These are phyloP conservation scores for Penaeus japonicus DNA, from an alignment of 1,140 invertebrate genomes.

Conservation along the genomic window DNA sequence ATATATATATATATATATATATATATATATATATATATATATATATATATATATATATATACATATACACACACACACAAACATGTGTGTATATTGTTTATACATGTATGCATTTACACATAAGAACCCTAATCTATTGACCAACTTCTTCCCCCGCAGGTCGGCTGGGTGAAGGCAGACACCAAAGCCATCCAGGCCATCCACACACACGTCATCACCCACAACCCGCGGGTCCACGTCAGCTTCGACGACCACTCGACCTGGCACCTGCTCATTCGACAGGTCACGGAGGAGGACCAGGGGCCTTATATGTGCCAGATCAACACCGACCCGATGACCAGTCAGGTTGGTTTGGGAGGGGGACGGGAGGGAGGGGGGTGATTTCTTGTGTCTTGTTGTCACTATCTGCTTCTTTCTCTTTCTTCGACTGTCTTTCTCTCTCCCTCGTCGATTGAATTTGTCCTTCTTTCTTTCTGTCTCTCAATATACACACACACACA, in stretches of 20 bases:
- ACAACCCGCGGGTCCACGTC: slow-evolving; percentile 72
- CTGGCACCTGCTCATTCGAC: slow-evolving; percentile 86
- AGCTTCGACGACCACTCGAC: slow-evolving; percentile 76
- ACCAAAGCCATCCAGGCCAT: slow-evolving; percentile 88
- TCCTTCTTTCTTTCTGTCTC: too few species aligned
- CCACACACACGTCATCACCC: slow-evolving; percentile 86
- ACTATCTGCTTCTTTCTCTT: too few species aligned
- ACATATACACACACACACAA: background rate
- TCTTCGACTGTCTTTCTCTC: background rate
- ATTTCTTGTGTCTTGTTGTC: too few species aligned
- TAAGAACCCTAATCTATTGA: background rate
- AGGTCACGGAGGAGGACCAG: slow-evolving; percentile 87
- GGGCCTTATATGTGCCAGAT: slow-evolving; percentile 78
- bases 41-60: too few species aligned
- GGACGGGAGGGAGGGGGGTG: background rate
- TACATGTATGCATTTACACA: background rate
- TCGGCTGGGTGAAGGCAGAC: slow-evolving; percentile 91
- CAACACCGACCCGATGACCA: slow-evolving; percentile 89
- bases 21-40: too few species aligned
- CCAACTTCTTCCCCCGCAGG: slow-evolving; percentile 67
- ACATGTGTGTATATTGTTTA: slow-evolving; percentile 6
- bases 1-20: too few species aligned
- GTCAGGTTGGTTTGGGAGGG: slow-evolving; percentile 72
- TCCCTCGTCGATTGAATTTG: too few species aligned
- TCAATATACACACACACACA: too few species aligned